Percentiles rank a stretch among this genome's conserved stretches.
phyloP scores from a whole-genome alignment of 1,140 invertebrate species.

The Zaprionus kolodkinae region DNA sequence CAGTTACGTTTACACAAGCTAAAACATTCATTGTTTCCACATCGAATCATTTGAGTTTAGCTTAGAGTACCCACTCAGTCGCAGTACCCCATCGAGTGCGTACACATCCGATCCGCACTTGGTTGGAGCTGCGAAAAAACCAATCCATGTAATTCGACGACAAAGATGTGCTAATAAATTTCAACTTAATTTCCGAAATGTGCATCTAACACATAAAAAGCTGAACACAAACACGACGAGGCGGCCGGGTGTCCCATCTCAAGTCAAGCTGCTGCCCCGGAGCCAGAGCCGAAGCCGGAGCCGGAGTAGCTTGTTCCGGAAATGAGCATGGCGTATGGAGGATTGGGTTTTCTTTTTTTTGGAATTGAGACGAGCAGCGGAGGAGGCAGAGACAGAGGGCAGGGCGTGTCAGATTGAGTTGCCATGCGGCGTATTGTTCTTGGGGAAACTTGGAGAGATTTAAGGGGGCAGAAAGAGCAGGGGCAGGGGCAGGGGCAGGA shows the following conservation, averaged over 20 bases:
- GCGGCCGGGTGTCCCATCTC: background rate
- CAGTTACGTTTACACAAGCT: too few relatives aligned
- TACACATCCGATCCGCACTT: constrained; percentile 4
- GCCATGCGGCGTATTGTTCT: constrained; percentile 54
- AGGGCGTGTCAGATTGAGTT: constrained; percentile 49
- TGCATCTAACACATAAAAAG: constrained; percentile 80
- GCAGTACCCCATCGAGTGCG: background rate
- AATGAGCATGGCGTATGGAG: constrained; percentile 39
- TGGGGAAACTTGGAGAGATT: constrained; percentile 1
- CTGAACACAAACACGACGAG: constrained; percentile 34
- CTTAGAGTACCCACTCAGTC: background rate
- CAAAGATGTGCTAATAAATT: constrained; percentile 82
- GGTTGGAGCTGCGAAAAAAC: constrained; percentile 58
- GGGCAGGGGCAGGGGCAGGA: constrained; percentile 16
- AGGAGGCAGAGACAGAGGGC: background rate
- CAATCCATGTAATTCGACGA: constrained; percentile 73
- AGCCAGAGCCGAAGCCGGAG: constrained; percentile 11
- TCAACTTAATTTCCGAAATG: constrained; percentile 82
- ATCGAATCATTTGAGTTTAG: too few relatives aligned
- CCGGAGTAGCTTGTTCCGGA: constrained; percentile 38
- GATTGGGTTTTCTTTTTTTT: constrained; percentile 33
- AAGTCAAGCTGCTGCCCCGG: background rate
- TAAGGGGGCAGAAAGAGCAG: background rate
- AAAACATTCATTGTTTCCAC: too few relatives aligned
- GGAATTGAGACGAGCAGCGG: background rate